Conservation (phyloP, 2,888 invertebrate species). For the Synanthedon vespiformis region DNA sequence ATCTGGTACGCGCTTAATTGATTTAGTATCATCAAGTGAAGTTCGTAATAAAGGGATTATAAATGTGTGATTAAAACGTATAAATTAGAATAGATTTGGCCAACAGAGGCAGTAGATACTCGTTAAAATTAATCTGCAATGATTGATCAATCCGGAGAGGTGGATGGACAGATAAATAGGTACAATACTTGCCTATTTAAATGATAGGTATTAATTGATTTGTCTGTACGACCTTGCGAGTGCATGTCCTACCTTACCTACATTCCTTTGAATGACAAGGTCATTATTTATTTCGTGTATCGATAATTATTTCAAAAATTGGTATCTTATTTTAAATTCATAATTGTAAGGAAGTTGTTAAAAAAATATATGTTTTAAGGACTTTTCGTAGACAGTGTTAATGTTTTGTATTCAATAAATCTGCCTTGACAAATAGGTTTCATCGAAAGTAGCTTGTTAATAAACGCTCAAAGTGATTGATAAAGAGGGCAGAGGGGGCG, state of each 20-base stretch:
- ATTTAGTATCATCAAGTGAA: conserved; percentile 45
- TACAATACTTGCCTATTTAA: too few species aligned
- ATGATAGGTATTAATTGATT: background rate
- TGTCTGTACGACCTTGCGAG: background rate
- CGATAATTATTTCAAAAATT: too few species aligned
- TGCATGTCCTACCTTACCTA: background rate
- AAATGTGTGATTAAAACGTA: background rate
- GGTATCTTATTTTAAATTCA: too few species aligned
- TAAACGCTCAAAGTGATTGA: conserved; percentile 42
- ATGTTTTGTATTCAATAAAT: background rate
- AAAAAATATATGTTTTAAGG: too few species aligned
- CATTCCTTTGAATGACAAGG: background rate
- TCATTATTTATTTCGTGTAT: background rate
- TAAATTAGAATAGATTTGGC: background rate
- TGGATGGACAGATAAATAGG: too few species aligned
- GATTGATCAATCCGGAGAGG: too few species aligned
- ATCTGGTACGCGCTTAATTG: conserved; percentile 63
- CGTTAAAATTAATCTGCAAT: too few species aligned
- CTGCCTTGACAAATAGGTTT: background rate
- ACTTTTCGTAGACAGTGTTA: too few species aligned
- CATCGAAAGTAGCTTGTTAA: conserved; percentile 19
- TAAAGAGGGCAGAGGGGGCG: conserved; percentile 25
- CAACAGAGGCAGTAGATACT: too few species aligned
- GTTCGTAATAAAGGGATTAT: conserved; percentile 30
- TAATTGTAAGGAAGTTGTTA: too few species aligned